Evolutionary conservation across 2,797 vertebrate species (phyloP).

Genomic region (Triplophysa bombifrons): DNA sequence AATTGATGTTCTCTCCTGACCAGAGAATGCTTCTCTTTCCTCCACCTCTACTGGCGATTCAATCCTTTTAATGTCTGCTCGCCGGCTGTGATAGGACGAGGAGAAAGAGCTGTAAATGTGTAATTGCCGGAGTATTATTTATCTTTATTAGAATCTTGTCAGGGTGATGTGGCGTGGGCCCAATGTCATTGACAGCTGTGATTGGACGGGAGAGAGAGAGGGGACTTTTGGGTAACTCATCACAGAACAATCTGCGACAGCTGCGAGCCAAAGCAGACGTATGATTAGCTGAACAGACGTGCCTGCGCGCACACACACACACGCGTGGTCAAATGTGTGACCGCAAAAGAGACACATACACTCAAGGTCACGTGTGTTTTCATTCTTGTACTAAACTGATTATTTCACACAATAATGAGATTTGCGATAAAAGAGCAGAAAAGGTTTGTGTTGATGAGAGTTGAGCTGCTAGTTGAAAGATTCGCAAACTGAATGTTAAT

Average conservation of each 20-base stretch:
- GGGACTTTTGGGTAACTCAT: slow-evolving; percentile 46
- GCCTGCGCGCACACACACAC: not conserved
- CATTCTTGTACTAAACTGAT: no score
- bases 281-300: slow-evolving; percentile 47
- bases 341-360: not conserved
- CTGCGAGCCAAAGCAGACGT: slow-evolving; percentile 40
- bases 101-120: slow-evolving; percentile 71
- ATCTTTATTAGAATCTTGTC: slow-evolving; percentile 83
- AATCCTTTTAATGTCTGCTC: slow-evolving; percentile 70
- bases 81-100: slow-evolving; percentile 67
- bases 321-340: not conserved
- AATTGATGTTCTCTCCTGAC: slow-evolving; percentile 72
- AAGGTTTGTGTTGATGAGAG: no score
- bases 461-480: no score
- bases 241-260: slow-evolving; percentile 40
- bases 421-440: no score
- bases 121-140: slow-evolving; percentile 79
- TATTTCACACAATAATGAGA: no score
- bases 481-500: no score
- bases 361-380: not conserved
- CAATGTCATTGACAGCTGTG: slow-evolving; percentile 70
- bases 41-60: slow-evolving; percentile 43
- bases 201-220: slow-evolving; percentile 46
- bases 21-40: slow-evolving; percentile 31
- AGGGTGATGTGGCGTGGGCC: slow-evolving; percentile 70